Evolutionary conservation across 2,888 invertebrate genomes (phyloP).

Genomic region (Morinoia aosen): DNA sequence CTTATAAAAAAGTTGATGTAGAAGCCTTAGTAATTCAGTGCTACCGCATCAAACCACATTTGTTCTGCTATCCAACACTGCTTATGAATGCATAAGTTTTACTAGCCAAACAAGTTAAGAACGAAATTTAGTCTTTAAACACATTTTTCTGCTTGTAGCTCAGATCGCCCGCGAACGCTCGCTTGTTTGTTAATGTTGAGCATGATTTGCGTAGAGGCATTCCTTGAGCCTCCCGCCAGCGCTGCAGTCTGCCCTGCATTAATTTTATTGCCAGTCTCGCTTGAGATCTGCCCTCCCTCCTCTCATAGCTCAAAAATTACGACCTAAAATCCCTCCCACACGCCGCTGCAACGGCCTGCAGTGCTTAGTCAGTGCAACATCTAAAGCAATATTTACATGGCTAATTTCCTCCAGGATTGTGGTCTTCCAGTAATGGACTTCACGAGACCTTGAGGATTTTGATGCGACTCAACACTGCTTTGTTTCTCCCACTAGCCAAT

Average conservation of each 20-base stretch:
- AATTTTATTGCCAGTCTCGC: background rate
- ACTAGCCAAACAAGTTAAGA: background rate
- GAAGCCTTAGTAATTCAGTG: too few species aligned
- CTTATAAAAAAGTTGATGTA: too few species aligned
- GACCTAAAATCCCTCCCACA: background rate
- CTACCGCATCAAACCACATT: background rate
- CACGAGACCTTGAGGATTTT: background rate
- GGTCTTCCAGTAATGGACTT: background rate
- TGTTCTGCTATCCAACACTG: background rate
- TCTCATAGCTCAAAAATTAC: slow-evolving; percentile 1
- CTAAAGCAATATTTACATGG: slow-evolving; percentile 21
- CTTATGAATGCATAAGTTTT: background rate
- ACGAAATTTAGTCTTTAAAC: too few species aligned
- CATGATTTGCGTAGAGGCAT: background rate
- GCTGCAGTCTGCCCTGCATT: background rate
- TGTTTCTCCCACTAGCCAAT: too few species aligned
- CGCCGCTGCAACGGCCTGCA: background rate
- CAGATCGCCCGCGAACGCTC: background rate
- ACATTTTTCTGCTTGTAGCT: background rate
- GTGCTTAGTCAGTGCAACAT: background rate
- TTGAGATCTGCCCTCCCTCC: background rate
- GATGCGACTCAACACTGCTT: background rate
- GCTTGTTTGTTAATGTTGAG: background rate
- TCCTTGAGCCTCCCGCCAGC: background rate
- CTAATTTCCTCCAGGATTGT: background rate